Evolutionary conservation across 2,888 invertebrate genomes (phyloP).

Genomic region (Gonocerus acuteangulatus): DNA sequence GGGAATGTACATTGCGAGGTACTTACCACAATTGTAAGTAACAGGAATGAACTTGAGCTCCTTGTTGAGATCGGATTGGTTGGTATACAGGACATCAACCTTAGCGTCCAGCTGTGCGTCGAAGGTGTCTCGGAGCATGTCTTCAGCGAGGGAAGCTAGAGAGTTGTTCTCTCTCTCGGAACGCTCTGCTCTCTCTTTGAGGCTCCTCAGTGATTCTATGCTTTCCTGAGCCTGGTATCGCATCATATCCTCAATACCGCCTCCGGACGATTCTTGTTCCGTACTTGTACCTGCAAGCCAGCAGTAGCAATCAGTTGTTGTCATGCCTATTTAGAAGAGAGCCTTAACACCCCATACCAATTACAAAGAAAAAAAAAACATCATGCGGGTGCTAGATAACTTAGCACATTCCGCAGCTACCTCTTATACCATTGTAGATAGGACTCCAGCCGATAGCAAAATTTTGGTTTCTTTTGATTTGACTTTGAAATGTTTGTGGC

Average conservation of each 20-base stretch:
- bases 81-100: constrained; percentile 8
- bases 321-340: no score
- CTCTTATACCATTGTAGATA: no score
- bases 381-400: no score
- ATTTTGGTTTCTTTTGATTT: no score
- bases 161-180: constrained; percentile 1
- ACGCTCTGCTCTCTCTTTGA: constrained; percentile 1
- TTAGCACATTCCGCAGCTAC: no score
- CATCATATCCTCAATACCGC: not conserved
- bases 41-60: constrained; percentile 5
- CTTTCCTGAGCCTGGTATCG: not conserved
- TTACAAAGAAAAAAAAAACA: no score
- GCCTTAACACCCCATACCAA: no score
- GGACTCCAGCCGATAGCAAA: no score
- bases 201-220: not conserved
- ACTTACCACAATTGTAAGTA: constrained; percentile 10
- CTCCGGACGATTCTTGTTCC: not conserved
- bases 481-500: no score
- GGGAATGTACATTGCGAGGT: no score
- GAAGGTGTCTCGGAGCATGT: not conserved
- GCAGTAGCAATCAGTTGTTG: no score
- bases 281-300: not conserved
- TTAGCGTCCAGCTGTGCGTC: not conserved
- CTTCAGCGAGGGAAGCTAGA: not conserved
- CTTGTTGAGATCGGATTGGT: constrained; percentile 12